These are phyloP conservation scores for Cherax quadricarinatus DNA, from an alignment of 1,140 invertebrate genomes.

Conservation along the genomic window DNA sequence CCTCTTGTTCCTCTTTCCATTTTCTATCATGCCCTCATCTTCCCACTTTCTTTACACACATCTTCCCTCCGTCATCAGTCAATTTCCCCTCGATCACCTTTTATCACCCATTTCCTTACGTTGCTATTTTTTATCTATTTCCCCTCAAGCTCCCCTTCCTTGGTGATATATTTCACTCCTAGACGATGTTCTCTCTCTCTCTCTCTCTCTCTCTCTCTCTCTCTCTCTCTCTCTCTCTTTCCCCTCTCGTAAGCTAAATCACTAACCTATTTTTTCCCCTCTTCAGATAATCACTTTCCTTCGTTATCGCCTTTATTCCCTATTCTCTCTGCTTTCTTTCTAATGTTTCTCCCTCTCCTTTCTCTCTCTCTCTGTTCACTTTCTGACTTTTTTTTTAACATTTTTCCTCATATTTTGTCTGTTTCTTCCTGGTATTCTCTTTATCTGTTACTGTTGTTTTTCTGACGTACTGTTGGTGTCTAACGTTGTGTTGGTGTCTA, in stretches of 20 bases:
- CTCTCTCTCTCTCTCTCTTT: slow-evolving; percentile 19
- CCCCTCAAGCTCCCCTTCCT: neutral
- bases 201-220: slow-evolving; percentile 7
- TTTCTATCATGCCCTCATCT: neutral
- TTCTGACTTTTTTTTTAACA: too few relatives aligned
- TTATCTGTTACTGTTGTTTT: too few relatives aligned
- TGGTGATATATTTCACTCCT: too few relatives aligned
- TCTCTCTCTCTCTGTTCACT: too few relatives aligned
- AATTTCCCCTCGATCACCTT: neutral
- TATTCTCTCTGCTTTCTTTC: too few relatives aligned
- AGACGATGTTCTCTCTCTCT: neutral
- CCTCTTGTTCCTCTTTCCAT: neutral
- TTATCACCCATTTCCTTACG: neutral
- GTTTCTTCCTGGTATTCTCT: too few relatives aligned
- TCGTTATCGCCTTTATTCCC: neutral
- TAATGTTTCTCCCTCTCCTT: too few relatives aligned
- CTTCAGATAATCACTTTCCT: neutral
- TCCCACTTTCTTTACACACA: neutral
- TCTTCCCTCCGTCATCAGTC: neutral
- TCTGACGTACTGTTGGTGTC: too few relatives aligned
- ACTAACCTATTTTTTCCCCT: neutral
- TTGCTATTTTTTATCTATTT: neutral
- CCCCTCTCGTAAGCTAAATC: too few relatives aligned
- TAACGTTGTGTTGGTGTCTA: too few relatives aligned
- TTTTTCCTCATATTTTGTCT: too few relatives aligned